Evolutionary conservation across 2,113 vertebrate genomes (phyloP).

Genomic region (Lamprotornis superbus): DNA sequence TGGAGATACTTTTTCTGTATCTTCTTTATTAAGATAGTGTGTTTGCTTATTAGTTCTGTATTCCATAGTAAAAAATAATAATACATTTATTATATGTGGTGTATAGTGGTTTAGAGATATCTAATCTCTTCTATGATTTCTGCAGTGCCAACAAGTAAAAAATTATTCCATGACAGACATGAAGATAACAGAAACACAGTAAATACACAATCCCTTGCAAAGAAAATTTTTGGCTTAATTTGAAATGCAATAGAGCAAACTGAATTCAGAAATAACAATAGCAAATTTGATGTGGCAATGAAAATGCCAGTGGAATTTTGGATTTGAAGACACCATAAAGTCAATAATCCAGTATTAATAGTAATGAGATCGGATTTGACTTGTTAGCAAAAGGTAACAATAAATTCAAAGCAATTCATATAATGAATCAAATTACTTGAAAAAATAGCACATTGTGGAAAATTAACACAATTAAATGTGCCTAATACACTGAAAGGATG

Average conservation of each 20-base stretch:
- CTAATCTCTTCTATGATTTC: not conserved
- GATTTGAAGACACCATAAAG: not conserved
- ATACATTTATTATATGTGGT: not conserved
- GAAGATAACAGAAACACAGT: not conserved
- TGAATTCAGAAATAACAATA: not conserved
- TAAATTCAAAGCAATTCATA: not conserved
- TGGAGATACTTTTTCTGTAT: not conserved
- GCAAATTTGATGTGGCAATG: not conserved
- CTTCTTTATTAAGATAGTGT: not conserved
- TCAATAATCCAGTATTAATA: not conserved
- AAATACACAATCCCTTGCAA: not conserved
- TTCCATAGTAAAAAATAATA: not conserved
- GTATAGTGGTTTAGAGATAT: not conserved
- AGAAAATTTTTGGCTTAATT: not conserved
- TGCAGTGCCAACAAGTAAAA: not conserved
- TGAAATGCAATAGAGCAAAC: not conserved
- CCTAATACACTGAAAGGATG: not conserved
- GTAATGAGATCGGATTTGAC: not conserved
- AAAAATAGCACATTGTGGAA: not conserved
- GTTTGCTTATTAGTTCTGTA: not conserved
- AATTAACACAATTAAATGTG: not conserved
- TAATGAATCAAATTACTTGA: not conserved
- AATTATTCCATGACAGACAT: not conserved
- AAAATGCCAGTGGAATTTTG: not conserved
- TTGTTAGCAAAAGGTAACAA: not conserved